Evolutionary conservation across 2,888 invertebrate species (phyloP), one percentile per base, ranked within the genome.

Genomic region (Neoascia interrupta): DNA sequence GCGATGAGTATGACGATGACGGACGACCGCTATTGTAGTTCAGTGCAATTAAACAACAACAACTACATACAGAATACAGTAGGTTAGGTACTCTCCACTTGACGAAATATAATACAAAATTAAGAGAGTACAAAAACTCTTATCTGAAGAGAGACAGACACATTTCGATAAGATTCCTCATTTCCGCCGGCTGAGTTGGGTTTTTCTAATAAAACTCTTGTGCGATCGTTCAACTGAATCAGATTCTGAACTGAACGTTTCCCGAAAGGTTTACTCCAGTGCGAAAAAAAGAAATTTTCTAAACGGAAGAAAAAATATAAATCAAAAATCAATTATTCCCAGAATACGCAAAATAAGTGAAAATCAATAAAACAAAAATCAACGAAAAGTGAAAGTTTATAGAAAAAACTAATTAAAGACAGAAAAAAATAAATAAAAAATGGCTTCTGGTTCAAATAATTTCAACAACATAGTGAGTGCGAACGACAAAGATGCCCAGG

Each of bases 381-480:
- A 1, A 19, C 15, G n/a, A 15, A 18, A 31, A 58, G 43, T 58
- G 56, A 11, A 58, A 56, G 56, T 56, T 51, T 53, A 16, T 39
- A 28, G 26, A 37, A 34, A 53, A 56, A 51, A 15, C n/a, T 41
- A 36, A 41, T 31, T 56, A 51, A 11, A 31, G 51, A 34, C 56
- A 45, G 19, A 45, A 21, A 49, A 49, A 39, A 54, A 15, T 21
- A 36, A 26, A 43, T 34, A 15, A 41, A 81, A 75, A 70, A 82
- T 82, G 82, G 82, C 81, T 63, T 70, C 81, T 16, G 47, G 54
- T 56, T 69, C 75, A 58, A 84, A 75, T 63, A 69, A 82, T 21
- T 81, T 81, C 36, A 83, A 74, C 56, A 83, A 84, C 45, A 47
- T 74, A 70, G 66, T 43, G 26, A 28, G n/a, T 19, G 64, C 81